phyloP scores from a whole-genome alignment of 1,140 invertebrate genomes.

The Planococcus citri region DNA sequence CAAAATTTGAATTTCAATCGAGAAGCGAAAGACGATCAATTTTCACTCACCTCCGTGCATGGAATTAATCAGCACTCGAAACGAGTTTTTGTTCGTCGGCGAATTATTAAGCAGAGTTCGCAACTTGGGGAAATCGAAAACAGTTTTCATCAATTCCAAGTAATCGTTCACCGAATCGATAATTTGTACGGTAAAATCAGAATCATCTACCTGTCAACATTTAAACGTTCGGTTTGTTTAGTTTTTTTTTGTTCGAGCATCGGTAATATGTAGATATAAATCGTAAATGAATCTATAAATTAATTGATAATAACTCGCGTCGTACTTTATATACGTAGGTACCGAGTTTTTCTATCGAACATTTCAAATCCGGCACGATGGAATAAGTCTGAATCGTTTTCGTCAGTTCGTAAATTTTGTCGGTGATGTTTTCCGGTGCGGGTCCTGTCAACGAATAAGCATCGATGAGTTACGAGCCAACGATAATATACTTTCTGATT shows the following conservation, averaged over 20 bases:
- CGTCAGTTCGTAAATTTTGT: conserved; percentile 74
- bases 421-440: conserved; percentile 80
- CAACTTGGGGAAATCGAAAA: conserved; percentile 88
- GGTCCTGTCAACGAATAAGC: conserved; percentile 45
- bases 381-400: conserved; percentile 67
- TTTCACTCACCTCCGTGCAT: conserved; percentile 98
- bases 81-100: conserved; percentile 43
- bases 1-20: too few species aligned
- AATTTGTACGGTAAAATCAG: conserved; percentile 71
- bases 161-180: conserved; percentile 89
- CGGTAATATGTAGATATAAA: too few species aligned
- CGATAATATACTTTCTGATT: not conserved
- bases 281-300: too few species aligned
- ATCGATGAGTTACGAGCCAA: not conserved
- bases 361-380: conserved; percentile 59
- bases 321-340: conserved; percentile 42
- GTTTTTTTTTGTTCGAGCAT: too few species aligned
- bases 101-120: conserved; percentile 57
- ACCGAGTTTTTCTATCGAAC: conserved; percentile 62
- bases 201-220: conserved; percentile 49
- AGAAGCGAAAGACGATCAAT: too few species aligned
- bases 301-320: not conserved
- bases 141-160: conserved; percentile 83
- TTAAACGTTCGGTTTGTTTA: too few species aligned
- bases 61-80: conserved; percentile 81